phyloP scores from a whole-genome alignment of 2,113 vertebrate species.

The Chaetodon auriga region DNA sequence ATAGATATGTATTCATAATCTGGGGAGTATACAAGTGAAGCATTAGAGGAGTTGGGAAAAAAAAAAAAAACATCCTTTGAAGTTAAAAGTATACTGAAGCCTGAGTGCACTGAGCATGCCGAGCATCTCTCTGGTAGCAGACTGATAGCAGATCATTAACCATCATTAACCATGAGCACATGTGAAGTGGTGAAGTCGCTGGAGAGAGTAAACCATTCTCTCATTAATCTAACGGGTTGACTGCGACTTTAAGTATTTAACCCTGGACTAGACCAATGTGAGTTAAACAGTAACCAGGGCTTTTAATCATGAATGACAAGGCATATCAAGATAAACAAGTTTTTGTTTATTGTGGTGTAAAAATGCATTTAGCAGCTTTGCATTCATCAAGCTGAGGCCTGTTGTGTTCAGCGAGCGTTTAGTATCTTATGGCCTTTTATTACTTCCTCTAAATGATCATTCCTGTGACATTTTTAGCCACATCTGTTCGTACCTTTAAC shows the following conservation, averaged over 20 bases:
- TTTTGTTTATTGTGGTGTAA: neutral
- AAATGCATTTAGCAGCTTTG: neutral
- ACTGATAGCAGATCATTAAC: constrained; percentile 41
- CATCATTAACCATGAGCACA: constrained; percentile 41
- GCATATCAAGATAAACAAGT: neutral
- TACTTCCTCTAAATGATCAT: neutral
- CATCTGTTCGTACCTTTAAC: neutral
- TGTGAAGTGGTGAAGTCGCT: neutral
- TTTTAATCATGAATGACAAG: neutral
- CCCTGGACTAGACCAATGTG: neutral
- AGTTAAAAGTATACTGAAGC: neutral
- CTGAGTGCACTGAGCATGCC: neutral
- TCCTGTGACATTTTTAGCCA: neutral
- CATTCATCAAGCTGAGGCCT: neutral
- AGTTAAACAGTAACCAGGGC: neutral
- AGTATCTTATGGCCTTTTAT: neutral
- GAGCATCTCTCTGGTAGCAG: neutral
- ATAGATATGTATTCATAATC: constrained; percentile 2
- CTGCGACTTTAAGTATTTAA: neutral
- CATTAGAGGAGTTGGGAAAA: constrained; percentile 1
- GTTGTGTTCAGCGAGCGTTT: neutral
- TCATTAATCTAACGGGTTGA: neutral
- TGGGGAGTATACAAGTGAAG: constrained; percentile 9
- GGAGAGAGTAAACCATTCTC: neutral
- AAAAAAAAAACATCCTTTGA: constrained; percentile 6